Conservation (phyloP, 2,888 invertebrate genomes). For the Ceratothoa steindachneri region DNA sequence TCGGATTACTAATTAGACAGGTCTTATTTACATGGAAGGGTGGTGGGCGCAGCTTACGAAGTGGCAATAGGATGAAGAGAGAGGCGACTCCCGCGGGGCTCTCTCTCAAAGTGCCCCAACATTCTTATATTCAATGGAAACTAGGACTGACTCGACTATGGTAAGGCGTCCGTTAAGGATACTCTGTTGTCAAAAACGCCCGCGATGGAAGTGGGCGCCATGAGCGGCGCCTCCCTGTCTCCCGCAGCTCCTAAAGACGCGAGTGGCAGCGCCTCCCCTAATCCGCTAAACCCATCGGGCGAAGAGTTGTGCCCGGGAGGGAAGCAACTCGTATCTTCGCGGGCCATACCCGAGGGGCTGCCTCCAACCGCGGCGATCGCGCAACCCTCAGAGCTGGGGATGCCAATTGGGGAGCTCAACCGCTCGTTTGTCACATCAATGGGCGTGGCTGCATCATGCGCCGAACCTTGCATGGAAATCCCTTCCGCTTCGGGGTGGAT, state of each 20-base stretch:
- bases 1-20: neutral
- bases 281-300: neutral
- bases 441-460: neutral
- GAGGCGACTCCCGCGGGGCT: neutral
- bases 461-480: neutral
- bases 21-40: neutral
- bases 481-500: conserved; percentile 49
- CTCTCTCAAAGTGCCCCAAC: neutral
- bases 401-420: neutral
- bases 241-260: neutral
- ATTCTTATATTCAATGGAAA: neutral
- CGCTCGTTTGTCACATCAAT: neutral
- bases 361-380: conserved; percentile 1
- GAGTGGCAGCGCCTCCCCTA: neutral
- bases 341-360: conserved; percentile 4
- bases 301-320: neutral
- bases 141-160: neutral
- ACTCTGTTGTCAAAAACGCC: neutral
- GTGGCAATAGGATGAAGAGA: neutral
- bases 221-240: neutral
- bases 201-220: neutral
- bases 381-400: neutral
- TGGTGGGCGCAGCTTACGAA: neutral
- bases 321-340: conserved; percentile 7
- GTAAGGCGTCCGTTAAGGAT: neutral